Percentiles rank a stretch among this genome's conserved stretches.
phyloP scores from a whole-genome alignment of 2,888 invertebrate species.

The Ariolimax columbianus region DNA sequence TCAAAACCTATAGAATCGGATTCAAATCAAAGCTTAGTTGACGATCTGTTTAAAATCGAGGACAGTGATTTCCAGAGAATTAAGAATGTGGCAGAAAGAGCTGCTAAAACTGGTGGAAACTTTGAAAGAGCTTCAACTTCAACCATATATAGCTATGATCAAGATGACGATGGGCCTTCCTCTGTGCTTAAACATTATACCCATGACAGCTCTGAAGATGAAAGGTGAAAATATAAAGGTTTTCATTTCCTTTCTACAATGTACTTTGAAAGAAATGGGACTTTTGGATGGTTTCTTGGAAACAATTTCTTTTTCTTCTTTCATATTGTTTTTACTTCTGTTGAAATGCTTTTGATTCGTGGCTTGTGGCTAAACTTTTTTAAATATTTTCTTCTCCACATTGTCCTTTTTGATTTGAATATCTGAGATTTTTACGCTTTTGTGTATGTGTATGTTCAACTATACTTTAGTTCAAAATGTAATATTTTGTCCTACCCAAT shows the following conservation, averaged over 20 bases:
- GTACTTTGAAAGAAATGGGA: neutral
- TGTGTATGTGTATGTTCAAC: too few relatives aligned
- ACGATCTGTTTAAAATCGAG: constrained; percentile 31
- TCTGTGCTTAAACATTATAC: constrained; percentile 18
- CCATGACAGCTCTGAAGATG: constrained; percentile 36
- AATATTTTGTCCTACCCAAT: too few relatives aligned
- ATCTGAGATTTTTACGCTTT: too few relatives aligned
- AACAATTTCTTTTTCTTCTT: neutral
- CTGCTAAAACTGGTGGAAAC: constrained; percentile 24
- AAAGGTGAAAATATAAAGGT: constrained; percentile 32
- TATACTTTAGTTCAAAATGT: too few relatives aligned
- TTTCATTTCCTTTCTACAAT: constrained; percentile 6
- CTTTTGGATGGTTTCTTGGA: neutral
- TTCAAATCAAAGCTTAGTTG: neutral
- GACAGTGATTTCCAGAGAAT: constrained; percentile 7
- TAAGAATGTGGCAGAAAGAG: neutral
- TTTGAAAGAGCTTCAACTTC: constrained; percentile 44
- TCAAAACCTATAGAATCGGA: neutral
- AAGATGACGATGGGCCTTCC: constrained; percentile 18
- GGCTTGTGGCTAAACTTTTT: neutral
- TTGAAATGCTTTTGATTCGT: neutral
- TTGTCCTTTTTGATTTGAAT: too few relatives aligned
- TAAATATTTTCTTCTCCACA: neutral
- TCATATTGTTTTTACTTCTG: neutral
- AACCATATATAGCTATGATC: constrained; percentile 45